A percentile compares a stretch with the other conserved stretches of the same genome.
Conservation (phyloP, 2,113 vertebrate species). For the Epinephelus cyanopodus region DNA sequence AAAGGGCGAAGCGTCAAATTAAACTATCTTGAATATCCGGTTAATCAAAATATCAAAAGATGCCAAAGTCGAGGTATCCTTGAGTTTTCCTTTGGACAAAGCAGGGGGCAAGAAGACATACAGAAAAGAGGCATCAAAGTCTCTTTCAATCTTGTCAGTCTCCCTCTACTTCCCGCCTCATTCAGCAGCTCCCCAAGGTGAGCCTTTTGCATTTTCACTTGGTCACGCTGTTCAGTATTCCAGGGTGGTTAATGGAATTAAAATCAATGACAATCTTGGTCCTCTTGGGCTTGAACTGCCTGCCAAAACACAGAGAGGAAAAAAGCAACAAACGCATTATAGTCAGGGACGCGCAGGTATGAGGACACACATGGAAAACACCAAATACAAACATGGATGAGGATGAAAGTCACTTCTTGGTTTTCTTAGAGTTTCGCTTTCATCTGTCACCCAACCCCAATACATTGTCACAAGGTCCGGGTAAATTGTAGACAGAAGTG, state of each 20-base stretch:
- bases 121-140: constrained; percentile 52
- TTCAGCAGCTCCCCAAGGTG: constrained; percentile 38
- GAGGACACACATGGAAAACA: not conserved
- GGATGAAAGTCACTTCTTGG: constrained; percentile 12
- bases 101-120: constrained; percentile 43
- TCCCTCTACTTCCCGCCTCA: constrained; percentile 18
- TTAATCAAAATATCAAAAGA: constrained; percentile 61
- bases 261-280: constrained; percentile 76
- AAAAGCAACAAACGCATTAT: not conserved
- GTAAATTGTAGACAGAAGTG: not conserved
- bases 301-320: constrained; percentile 45
- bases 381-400: not conserved
- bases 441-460: not conserved
- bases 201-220: constrained; percentile 73
- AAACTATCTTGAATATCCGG: constrained; percentile 26
- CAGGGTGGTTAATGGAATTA: constrained; percentile 75
- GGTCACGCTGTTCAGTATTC: constrained; percentile 15
- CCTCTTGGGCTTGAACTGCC: constrained; percentile 75
- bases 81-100: constrained; percentile 58
- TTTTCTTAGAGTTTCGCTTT: not conserved
- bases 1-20: constrained; percentile 38
- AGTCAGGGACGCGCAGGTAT: not conserved
- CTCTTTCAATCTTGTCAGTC: constrained; percentile 43
- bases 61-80: constrained; percentile 50
- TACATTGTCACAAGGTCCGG: not conserved